These are phyloP conservation scores for Rhadina sibilatrix DNA, from an alignment of 2,113 vertebrate species.

Conservation along the genomic window DNA sequence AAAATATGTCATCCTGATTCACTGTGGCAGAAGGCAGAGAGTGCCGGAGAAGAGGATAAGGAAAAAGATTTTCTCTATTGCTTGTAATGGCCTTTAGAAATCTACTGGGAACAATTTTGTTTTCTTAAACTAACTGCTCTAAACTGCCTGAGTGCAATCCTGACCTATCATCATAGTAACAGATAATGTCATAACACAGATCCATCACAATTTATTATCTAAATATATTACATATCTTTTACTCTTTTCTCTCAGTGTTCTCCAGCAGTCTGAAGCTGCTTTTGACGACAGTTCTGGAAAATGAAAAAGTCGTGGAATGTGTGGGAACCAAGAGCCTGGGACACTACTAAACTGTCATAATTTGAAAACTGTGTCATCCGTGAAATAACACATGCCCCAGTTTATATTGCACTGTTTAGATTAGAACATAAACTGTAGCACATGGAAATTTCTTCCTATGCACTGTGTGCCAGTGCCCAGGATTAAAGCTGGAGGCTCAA, in stretches of 20 bases:
- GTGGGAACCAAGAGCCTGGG: constrained; percentile 43
- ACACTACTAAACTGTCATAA: constrained; percentile 30
- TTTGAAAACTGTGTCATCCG: constrained; percentile 37
- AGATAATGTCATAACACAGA: constrained; percentile 55
- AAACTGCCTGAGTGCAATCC: neutral
- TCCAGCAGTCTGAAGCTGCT: neutral
- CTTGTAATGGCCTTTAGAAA: constrained; percentile 9
- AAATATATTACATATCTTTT: constrained; percentile 13
- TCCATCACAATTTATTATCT: constrained; percentile 41
- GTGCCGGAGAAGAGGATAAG: neutral
- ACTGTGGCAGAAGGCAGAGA: neutral
- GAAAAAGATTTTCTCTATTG: constrained; percentile 16
- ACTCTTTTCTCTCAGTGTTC: neutral
- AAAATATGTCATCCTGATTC: neutral
- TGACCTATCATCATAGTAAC: neutral
- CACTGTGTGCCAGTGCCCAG: neutral
- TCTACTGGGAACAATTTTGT: constrained; percentile 18
- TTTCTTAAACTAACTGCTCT: constrained; percentile 14
- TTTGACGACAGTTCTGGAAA: constrained; percentile 35
- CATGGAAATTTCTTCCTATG: constrained; percentile 36
- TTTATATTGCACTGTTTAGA: constrained; percentile 55
- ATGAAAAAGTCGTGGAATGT: constrained; percentile 30
- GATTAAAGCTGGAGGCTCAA: neutral
- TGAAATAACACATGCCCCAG: constrained; percentile 52
- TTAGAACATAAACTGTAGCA: constrained; percentile 52